phyloP scores from a whole-genome alignment of 2,888 invertebrate species.

The Eulithis prunata region DNA sequence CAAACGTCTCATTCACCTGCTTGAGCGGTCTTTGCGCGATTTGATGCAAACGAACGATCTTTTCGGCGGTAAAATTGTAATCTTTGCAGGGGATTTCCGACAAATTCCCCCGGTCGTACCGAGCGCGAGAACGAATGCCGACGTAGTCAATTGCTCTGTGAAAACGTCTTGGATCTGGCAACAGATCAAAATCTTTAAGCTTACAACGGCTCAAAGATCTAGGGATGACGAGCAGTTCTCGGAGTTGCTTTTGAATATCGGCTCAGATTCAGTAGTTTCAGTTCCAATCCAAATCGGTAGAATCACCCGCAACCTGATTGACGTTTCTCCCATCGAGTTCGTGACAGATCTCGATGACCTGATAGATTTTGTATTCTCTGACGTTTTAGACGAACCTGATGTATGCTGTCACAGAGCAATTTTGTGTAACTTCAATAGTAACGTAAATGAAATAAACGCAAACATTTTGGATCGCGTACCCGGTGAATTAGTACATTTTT shows the following conservation, averaged over 20 bases:
- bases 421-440: constrained; percentile 4
- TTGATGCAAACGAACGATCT: too few relatives aligned
- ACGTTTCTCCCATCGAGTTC: too few relatives aligned
- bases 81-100: constrained; percentile 27
- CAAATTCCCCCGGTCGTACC: constrained; percentile 18
- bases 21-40: too few relatives aligned
- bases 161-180: constrained; percentile 17
- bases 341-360: too few relatives aligned
- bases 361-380: too few relatives aligned
- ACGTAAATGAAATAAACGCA: constrained; percentile 8
- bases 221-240: constrained; percentile 4
- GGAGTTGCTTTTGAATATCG: too few relatives aligned
- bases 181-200: constrained; percentile 13
- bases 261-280: too few relatives aligned
- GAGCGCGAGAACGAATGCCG: constrained; percentile 7
- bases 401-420: constrained; percentile 16
- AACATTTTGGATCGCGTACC: constrained; percentile 5
- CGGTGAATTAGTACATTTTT: constrained; percentile 10
- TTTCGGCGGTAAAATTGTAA: constrained; percentile 19
- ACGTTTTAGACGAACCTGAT: too few relatives aligned
- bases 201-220: constrained; percentile 13
- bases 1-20: too few relatives aligned
- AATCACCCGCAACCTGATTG: too few relatives aligned
- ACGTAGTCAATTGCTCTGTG: constrained; percentile 4
- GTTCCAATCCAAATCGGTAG: too few relatives aligned